Conservation (phyloP, 2,113 vertebrate genomes). For the Malaclemys terrapin region DNA sequence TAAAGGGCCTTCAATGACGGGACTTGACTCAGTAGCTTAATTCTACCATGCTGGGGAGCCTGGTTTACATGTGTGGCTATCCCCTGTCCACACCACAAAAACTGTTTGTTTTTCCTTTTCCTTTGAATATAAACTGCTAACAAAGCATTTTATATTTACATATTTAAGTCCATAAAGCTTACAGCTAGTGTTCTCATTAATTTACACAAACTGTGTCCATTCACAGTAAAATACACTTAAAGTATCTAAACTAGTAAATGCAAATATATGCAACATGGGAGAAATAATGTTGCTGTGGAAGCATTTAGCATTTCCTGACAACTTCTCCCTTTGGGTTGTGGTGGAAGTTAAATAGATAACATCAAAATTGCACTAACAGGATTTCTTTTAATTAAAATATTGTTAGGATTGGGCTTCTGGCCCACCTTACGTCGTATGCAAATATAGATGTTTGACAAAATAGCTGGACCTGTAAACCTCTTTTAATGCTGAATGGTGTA, state of each 20-base stretch:
- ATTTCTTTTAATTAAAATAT: not conserved
- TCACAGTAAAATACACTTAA: not conserved
- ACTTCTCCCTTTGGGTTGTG: not conserved
- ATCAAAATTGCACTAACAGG: not conserved
- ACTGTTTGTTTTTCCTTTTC: not conserved
- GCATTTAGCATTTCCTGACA: not conserved
- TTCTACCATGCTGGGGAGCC: not conserved
- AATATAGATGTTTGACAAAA: not conserved
- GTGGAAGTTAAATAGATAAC: not conserved
- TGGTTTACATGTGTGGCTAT: constrained; percentile 5
- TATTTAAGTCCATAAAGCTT: not conserved
- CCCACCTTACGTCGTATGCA: not conserved
- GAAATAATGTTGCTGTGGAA: not conserved
- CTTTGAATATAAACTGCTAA: not conserved
- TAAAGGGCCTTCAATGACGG: not conserved
- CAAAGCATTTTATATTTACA: not conserved
- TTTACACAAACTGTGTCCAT: not conserved
- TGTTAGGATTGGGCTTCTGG: not conserved
- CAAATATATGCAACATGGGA: not conserved
- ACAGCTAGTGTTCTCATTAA: not conserved
- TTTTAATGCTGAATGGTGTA: not conserved
- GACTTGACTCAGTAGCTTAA: not conserved
- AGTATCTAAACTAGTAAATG: not conserved
- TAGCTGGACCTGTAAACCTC: not conserved
- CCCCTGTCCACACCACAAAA: not conserved